Evolutionary conservation across 2,797 vertebrate species (phyloP).

Genomic region (Tachyglossus aculeatus): DNA sequence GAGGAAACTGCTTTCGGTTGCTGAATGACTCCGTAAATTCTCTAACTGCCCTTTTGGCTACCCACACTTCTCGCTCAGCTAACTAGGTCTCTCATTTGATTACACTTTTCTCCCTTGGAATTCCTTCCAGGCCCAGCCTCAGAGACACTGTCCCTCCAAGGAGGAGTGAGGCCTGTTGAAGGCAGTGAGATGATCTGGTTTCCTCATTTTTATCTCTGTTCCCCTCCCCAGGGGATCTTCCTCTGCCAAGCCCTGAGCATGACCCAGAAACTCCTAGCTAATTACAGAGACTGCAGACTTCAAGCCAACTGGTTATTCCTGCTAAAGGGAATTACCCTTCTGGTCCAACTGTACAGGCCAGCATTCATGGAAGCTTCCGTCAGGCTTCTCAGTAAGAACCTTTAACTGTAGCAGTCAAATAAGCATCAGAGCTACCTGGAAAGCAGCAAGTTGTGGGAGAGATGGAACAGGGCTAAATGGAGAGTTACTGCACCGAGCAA

Average conservation of each 20-base stretch:
- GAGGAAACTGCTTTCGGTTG: not conserved
- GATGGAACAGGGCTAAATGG: not conserved
- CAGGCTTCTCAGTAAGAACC: slow-evolving; percentile 34
- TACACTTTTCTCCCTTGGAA: not conserved
- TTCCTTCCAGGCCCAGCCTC: not conserved
- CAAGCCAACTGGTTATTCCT: slow-evolving; percentile 7
- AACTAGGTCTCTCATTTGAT: not conserved
- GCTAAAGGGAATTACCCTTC: slow-evolving; percentile 11
- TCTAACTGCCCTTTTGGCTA: not conserved
- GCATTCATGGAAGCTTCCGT: slow-evolving; percentile 21
- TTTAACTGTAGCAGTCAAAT: slow-evolving; percentile 13
- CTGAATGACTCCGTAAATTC: not conserved
- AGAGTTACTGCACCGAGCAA: slow-evolving; percentile 1
- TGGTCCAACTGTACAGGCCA: slow-evolving; percentile 2
- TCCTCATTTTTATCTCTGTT: slow-evolving; percentile 5
- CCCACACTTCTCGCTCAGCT: not conserved
- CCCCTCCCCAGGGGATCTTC: not conserved
- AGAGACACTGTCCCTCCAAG: not conserved
- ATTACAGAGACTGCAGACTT: slow-evolving; percentile 13
- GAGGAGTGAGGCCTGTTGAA: not conserved
- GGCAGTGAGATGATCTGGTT: not conserved
- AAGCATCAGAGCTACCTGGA: slow-evolving; percentile 24
- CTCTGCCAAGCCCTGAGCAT: slow-evolving; percentile 1
- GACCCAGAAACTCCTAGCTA: not conserved
- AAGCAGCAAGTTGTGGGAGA: slow-evolving; percentile 3